Evolutionary conservation across 2,113 vertebrate genomes (phyloP), one percentile per base, ranked within the genome.

Genomic region (Cavia porcellus): DNA sequence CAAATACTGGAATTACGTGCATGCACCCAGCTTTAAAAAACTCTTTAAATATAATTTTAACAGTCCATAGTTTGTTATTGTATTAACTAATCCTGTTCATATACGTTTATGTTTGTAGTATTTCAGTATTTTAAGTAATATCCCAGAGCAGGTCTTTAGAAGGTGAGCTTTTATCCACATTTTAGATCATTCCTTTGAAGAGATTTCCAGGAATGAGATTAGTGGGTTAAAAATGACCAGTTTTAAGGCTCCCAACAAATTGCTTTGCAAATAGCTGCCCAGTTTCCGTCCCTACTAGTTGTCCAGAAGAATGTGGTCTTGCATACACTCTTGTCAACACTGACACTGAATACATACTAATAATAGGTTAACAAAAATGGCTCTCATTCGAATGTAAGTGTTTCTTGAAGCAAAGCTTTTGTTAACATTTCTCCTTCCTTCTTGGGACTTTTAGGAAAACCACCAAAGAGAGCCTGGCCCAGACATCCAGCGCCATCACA

Each of bases 401-500:
- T 95, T 94, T 28, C 81, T 90, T 59, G n/a, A 15, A 88, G 66
- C 25, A 3, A n/a, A 79, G 7, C 2, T 94, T 77, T 84, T 94
- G 85, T 80, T 96, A 83, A 93, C 57, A 52, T 42, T 85, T 96
- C 85, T 92, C 57, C 22, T 92, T 35, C 80, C 66, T 94, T 9
- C 47, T 74, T 94, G 92, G 81, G 17, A 64, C 68, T 88, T 97
- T 52, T 87, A 99, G 99, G 92, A 99, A 99, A 98, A 98, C 98
- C 87, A 99, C 99, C 7, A 99, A 99, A 98, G 99, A 99, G 96
- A 99, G 98, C 77, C 96, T 99, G 97, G 99, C 99, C 75, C 99
- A 99, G 98, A 99, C 99, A 0, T 98, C 99, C 74, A 99, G 99
- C 85, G 97, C 98, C 98, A 99, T 99, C 97, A 99, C 99, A 0